Percentiles rank a stretch among this genome's conserved stretches.
Evolutionary conservation across 2,888 invertebrate species (phyloP).

Genomic region (Drosophila pseudotalamancana): DNA sequence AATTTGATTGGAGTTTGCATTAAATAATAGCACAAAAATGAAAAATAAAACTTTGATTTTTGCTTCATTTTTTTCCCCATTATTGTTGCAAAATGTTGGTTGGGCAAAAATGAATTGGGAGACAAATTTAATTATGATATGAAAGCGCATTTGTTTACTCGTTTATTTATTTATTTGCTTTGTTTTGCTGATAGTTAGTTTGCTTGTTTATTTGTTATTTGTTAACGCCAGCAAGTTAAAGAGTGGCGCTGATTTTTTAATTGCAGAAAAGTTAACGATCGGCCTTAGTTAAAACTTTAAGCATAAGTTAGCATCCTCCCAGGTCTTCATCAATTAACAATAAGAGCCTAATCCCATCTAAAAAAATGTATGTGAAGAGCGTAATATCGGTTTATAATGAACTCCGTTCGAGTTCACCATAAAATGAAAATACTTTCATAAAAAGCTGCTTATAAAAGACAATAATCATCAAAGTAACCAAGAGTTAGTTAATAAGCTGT

Average conservation of each 20-base stretch:
- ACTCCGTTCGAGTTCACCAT: neutral
- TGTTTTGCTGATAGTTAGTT: constrained; percentile 22
- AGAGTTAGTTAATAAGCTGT: neutral
- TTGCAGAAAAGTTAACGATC: no score
- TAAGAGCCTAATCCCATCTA: neutral
- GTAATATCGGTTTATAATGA: neutral
- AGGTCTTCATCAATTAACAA: no score
- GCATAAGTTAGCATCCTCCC: neutral
- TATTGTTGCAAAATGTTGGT: constrained; percentile 23
- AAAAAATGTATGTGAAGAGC: neutral
- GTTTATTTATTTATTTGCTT: constrained; percentile 31
- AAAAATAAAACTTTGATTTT: constrained; percentile 29
- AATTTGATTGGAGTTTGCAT: constrained; percentile 68
- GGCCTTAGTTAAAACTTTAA: neutral
- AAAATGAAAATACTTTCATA: neutral
- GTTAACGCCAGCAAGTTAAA: constrained; percentile 20
- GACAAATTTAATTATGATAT: constrained; percentile 53
- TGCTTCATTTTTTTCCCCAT: neutral
- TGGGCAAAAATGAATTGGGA: constrained; percentile 15
- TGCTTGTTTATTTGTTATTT: constrained; percentile 20
- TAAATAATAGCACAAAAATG: constrained; percentile 66
- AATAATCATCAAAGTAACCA: constrained; percentile 17
- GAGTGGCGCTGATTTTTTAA: constrained; percentile 7
- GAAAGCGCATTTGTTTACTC: constrained; percentile 42
- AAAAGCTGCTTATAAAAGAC: neutral